phyloP scores from a whole-genome alignment of 2,888 invertebrate genomes.

The Tryphoninae sp. region DNA sequence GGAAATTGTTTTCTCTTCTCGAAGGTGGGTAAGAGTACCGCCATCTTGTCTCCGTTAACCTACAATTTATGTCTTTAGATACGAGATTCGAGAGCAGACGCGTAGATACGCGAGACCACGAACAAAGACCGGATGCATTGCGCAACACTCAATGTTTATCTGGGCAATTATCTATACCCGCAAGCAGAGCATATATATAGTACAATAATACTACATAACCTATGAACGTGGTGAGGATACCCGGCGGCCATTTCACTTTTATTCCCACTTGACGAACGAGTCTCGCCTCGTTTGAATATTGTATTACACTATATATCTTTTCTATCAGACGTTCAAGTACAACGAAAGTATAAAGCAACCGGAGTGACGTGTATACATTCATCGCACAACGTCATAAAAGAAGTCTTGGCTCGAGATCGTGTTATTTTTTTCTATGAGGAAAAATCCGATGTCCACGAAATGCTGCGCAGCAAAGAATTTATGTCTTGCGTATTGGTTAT shows the following conservation, averaged over 20 bases:
- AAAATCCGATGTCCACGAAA: slow-evolving; percentile 16
- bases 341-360: slow-evolving; percentile 7
- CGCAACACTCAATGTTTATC: slow-evolving; percentile 74
- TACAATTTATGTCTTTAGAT: slow-evolving; percentile 5
- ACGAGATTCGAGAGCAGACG: slow-evolving; percentile 6
- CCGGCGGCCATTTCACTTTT: slow-evolving; percentile 75
- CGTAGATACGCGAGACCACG: slow-evolving; percentile 36
- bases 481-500: slow-evolving; percentile 17
- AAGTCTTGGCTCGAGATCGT: neutral
- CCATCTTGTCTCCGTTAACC: neutral
- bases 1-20: slow-evolving; percentile 22
- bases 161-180: slow-evolving; percentile 74
- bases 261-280: slow-evolving; percentile 65
- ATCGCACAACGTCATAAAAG: slow-evolving; percentile 1
- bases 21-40: neutral
- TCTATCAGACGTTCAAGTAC: slow-evolving; percentile 2
- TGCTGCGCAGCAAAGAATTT: slow-evolving; percentile 27
- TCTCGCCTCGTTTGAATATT: neutral
- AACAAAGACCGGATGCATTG: slow-evolving; percentile 77
- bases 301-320: slow-evolving; percentile 13
- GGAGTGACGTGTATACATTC: neutral
- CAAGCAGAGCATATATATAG: slow-evolving; percentile 41
- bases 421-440: slow-evolving; percentile 26
- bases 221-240: slow-evolving; percentile 32
- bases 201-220: slow-evolving; percentile 31